Percentiles rank a stretch among this genome's conserved stretches.
Conservation (phyloP, 1,140 invertebrate genomes). For the Temnothorax curvispinosus region DNA sequence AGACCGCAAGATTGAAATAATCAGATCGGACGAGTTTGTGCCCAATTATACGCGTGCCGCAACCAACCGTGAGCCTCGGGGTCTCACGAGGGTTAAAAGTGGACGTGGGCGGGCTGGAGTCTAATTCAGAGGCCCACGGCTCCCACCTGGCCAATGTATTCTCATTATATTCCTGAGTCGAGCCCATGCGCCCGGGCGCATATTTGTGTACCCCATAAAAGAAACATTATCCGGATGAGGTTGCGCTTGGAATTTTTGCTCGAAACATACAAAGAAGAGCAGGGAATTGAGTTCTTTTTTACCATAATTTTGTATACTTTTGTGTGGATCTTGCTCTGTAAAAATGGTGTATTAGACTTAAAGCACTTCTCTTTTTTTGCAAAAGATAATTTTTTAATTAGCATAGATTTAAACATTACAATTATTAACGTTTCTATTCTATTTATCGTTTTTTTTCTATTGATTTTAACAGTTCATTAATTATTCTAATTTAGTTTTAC, state of each 20-base stretch:
- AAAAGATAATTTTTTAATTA: no score
- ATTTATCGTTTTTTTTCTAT: no score
- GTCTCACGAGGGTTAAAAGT: conserved; percentile 58
- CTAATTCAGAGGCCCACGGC: conserved; percentile 48
- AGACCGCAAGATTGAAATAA: conserved; percentile 66
- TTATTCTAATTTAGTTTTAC: no score
- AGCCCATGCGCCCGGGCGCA: conserved; percentile 1
- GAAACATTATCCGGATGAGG: conserved; percentile 50
- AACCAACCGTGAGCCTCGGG: conserved; percentile 5
- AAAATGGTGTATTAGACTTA: not conserved
- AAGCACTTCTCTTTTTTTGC: not conserved
- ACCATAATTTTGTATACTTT: conserved; percentile 16
- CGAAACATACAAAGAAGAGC: not conserved
- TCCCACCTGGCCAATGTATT: conserved; percentile 60
- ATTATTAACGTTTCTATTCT: no score
- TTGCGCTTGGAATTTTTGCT: conserved; percentile 40
- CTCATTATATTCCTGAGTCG: conserved; percentile 41
- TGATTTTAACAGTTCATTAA: no score
- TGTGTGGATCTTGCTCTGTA: conserved; percentile 1
- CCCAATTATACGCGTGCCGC: conserved; percentile 67
- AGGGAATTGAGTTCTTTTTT: not conserved
- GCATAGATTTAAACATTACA: no score
- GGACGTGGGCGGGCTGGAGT: conserved; percentile 47
- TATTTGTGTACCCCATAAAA: conserved; percentile 29
- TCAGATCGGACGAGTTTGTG: conserved; percentile 65